Evolutionary conservation across 2,797 vertebrate species (phyloP).

Genomic region (Sebastes vulpes): DNA sequence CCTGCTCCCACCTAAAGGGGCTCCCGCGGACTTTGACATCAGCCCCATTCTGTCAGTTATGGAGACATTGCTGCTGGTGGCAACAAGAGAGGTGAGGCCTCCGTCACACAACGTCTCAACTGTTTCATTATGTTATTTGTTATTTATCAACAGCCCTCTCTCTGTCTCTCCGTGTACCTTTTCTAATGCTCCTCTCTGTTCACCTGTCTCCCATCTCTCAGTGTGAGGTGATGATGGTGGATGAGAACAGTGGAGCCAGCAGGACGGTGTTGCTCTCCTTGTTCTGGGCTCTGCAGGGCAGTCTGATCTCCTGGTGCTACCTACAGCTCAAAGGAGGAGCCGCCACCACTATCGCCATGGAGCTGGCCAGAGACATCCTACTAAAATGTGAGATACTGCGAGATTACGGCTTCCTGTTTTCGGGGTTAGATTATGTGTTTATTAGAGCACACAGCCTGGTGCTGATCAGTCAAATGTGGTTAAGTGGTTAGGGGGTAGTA

Average conservation of each 20-base stretch:
- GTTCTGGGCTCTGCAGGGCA: conserved; percentile 98
- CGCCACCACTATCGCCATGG: conserved; percentile 69
- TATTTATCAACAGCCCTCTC: background rate
- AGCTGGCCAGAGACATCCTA: conserved; percentile 90
- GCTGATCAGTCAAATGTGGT: background rate
- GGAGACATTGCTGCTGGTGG: conserved; percentile 92
- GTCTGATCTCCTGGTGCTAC: conserved; percentile 96
- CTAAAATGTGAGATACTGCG: conserved; percentile 89
- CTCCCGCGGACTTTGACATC: conserved; percentile 87
- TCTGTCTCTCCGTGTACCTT: background rate
- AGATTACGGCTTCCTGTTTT: background rate
- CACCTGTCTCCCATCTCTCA: too few relatives aligned
- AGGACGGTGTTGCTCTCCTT: conserved; percentile 91
- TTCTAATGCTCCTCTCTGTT: background rate
- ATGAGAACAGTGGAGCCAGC: conserved; percentile 83
- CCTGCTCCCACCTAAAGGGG: conserved; percentile 92
- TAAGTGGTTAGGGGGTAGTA: background rate
- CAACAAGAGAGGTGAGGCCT: conserved; percentile 90
- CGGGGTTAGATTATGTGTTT: background rate
- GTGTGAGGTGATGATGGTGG: conserved; percentile 93
- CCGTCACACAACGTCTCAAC: background rate
- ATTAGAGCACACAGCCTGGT: background rate
- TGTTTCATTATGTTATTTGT: background rate
- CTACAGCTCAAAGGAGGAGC: conserved; percentile 92
- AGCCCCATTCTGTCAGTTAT: conserved; percentile 91